These are phyloP conservation scores for Ctenopoma multispine DNA, from an alignment of 2,797 vertebrate genomes.

Conservation along the genomic window DNA sequence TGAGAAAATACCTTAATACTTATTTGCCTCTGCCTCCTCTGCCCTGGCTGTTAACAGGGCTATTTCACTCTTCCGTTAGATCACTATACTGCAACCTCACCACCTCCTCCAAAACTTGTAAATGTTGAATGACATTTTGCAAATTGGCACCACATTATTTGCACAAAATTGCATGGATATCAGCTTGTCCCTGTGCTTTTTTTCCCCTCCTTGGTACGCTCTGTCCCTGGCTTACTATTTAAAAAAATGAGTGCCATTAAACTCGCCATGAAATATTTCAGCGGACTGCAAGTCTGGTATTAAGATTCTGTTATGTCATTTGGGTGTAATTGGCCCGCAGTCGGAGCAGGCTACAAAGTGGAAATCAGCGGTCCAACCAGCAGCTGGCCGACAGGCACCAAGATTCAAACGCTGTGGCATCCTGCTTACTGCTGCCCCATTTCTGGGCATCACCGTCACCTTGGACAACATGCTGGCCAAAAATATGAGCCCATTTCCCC, in stretches of 20 bases:
- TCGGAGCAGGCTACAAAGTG: constrained; percentile 15
- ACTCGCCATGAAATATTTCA: constrained; percentile 5
- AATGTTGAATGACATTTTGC: constrained; percentile 40
- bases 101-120: background rate
- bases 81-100: background rate
- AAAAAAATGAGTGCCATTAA: constrained; percentile 3
- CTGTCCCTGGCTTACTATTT: constrained; percentile 12
- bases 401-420: constrained; percentile 24
- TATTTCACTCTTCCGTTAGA: constrained; percentile 20
- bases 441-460: constrained; percentile 46
- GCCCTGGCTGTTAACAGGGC: constrained; percentile 1
- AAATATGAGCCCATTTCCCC: constrained; percentile 31
- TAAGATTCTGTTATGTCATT: constrained; percentile 38
- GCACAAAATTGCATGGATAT: constrained; percentile 37
- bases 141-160: constrained; percentile 35
- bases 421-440: constrained; percentile 6
- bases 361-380: constrained; percentile 16
- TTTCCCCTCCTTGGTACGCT: background rate
- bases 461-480: constrained; percentile 30
- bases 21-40: constrained; percentile 15
- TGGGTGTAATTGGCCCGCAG: constrained; percentile 19
- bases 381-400: constrained; percentile 38
- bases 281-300: constrained; percentile 5
- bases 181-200: background rate
- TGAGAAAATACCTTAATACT: constrained; percentile 31